These are phyloP conservation scores for Aspidiotus rigidus DNA, from an alignment of 2,888 invertebrate species.

Conservation along the genomic window DNA sequence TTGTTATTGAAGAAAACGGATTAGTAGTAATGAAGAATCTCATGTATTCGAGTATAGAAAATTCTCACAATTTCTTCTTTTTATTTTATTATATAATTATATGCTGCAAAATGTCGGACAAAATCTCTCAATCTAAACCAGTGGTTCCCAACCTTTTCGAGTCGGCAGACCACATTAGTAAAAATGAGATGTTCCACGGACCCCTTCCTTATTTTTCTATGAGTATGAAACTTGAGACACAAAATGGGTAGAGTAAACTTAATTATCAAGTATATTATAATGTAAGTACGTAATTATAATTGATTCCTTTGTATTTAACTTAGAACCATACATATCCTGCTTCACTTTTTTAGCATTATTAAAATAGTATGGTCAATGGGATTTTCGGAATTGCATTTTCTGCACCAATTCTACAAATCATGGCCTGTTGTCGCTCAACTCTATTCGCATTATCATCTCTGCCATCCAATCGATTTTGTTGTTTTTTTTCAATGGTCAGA, in stretches of 20 bases:
- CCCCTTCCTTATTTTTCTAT: not conserved
- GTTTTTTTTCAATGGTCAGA: not conserved
- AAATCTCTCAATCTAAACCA: not conserved
- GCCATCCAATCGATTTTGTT: not conserved
- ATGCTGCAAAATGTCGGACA: no score
- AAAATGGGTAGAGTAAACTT: not conserved
- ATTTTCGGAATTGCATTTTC: not conserved
- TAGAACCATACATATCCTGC: not conserved
- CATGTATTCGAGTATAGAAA: no score
- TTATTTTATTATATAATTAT: no score
- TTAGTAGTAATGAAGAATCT: no score
- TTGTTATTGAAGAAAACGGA: no score
- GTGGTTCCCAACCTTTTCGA: not conserved
- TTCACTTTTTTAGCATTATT: no score
- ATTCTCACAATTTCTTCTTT: no score
- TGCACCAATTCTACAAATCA: not conserved
- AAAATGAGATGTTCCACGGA: not conserved
- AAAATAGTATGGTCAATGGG: not conserved
- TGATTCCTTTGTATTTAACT: not conserved
- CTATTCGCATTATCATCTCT: not conserved
- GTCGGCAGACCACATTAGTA: not conserved
- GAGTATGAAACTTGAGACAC: not conserved
- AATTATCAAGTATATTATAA: not conserved
- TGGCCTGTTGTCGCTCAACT: not conserved
- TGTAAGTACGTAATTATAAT: no score